Evolutionary conservation across 2,797 vertebrate genomes (phyloP).

Genomic region (Manis pentadactyla): DNA sequence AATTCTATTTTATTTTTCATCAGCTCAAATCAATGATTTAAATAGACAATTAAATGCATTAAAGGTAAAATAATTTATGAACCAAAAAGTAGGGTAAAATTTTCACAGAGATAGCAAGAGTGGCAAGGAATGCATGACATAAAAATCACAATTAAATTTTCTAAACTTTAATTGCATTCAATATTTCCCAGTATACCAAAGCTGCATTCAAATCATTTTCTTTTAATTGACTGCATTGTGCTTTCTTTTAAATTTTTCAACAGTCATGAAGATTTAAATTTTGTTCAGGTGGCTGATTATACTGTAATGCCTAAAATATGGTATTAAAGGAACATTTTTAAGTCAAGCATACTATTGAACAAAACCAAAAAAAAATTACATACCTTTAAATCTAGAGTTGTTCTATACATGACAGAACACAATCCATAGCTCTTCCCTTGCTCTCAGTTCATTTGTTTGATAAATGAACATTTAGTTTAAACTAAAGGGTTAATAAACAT

Average conservation of each 20-base stretch:
- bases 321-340: conserved; percentile 67
- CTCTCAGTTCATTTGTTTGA: conserved; percentile 57
- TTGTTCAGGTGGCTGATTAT: conserved; percentile 52
- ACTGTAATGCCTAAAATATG: conserved; percentile 47
- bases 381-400: conserved; percentile 64
- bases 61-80: conserved; percentile 41
- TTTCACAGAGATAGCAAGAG: conserved; percentile 20
- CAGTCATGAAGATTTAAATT: conserved; percentile 60
- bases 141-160: conserved; percentile 47
- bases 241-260: conserved; percentile 64
- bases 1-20: conserved; percentile 59
- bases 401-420: conserved; percentile 44
- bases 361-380: conserved; percentile 69
- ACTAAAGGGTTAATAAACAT: conserved; percentile 61
- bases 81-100: conserved; percentile 5
- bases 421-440: conserved; percentile 50
- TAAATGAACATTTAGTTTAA: conserved; percentile 62
- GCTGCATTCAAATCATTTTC: conserved; percentile 52
- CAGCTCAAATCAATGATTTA: conserved; percentile 40
- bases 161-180: conserved; percentile 42
- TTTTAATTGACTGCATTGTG: conserved; percentile 54
- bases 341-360: conserved; percentile 41
- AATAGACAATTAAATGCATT: conserved; percentile 44
- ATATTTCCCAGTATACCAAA: conserved; percentile 43
- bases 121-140: conserved; percentile 1